Evolutionary conservation across 37 sponge, comb jelly and placozoan genomes (phyloP), one percentile per base, ranked within the genome.

Genomic region (Cliona cf. orientalis): DNA sequence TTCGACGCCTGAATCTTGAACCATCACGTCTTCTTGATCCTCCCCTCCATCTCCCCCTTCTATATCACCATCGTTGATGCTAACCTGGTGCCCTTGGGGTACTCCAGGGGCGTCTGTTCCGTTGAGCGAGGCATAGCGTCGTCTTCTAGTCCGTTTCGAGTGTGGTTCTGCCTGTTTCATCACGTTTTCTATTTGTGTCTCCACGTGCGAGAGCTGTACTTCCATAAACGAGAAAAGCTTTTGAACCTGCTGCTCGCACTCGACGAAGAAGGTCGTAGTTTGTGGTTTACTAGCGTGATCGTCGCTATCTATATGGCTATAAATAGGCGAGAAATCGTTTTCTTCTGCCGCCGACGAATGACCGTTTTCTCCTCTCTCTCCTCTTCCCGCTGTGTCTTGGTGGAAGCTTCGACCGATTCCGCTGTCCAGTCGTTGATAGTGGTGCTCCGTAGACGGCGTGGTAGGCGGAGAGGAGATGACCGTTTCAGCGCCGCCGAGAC

Each of bases 191-290:
- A n/a, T n/a, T n/a, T 73, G 17, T 29, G 19, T 53, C 57, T 73
- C 74, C 23, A 73, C 74, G n/a, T 41, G 11, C 32, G 74, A 53
- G 33, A 73, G 34, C 25, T 73, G 74, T 1, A 31, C 1, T 43
- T 76, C 63, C 29, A 76, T 37, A 43, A 76, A 76, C 5, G 31
- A 23, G 28, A 60, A 76, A 23, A 76, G 31, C 36, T 60, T 76
- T n/a, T 26, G 1, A 5, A 62, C 3, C 42, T 76, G 63, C 7
- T 12, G 23, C 12, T 58, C 63, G 29, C 77, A 76, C 77, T 76
- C 77, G 4, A 19, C 19, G 26, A 76, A 41, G 63, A 76, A 76
- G 28, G 3, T 43, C 36, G 71, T 2, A 4, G 37, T 55, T 1
- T 73, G 28, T 29, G 57, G 12, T 2, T 53, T 46, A n/a, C n/a